phyloP scores from a whole-genome alignment of 2,797 vertebrate genomes.

The Alosa sapidissima region DNA sequence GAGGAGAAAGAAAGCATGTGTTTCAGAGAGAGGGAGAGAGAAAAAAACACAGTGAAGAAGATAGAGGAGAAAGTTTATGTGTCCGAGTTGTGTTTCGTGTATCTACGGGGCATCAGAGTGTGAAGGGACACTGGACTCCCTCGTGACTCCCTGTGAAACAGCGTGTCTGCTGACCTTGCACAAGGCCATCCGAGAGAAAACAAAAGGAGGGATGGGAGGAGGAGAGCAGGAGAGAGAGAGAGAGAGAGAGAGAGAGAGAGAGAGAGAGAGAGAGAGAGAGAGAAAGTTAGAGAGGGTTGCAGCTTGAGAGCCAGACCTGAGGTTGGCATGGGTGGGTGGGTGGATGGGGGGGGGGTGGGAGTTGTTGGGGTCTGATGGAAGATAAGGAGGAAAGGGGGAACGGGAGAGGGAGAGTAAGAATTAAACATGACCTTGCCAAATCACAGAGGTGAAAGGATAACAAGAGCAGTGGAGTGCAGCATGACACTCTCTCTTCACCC shows the following conservation, averaged over 20 bases:
- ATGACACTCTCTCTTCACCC: slow-evolving; percentile 7
- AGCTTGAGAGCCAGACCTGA: neutral
- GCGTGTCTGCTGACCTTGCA: slow-evolving; percentile 26
- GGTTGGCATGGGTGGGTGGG: slow-evolving; percentile 12
- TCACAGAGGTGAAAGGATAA: slow-evolving; percentile 30
- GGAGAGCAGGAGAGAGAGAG: neutral
- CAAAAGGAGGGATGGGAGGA: neutral
- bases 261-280: neutral
- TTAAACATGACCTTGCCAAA: slow-evolving; percentile 46
- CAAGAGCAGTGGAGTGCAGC: neutral
- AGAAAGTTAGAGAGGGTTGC: neutral
- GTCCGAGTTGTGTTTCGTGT: neutral
- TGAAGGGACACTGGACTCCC: slow-evolving; percentile 9
- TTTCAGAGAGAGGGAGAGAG: neutral
- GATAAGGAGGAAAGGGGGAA: slow-evolving; percentile 25
- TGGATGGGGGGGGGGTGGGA: neutral
- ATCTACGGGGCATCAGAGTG: neutral
- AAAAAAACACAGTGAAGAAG: neutral
- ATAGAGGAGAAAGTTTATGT: neutral
- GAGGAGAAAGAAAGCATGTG: neutral
- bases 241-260: neutral
- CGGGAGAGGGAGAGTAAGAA: slow-evolving; percentile 35
- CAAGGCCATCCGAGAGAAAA: neutral
- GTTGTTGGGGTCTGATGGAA: slow-evolving; percentile 14
- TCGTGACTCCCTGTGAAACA: slow-evolving; percentile 24